Evolutionary conservation across 2,888 invertebrate species (phyloP), one percentile per base, ranked within the genome.

Genomic region (Andrena bicolor): DNA sequence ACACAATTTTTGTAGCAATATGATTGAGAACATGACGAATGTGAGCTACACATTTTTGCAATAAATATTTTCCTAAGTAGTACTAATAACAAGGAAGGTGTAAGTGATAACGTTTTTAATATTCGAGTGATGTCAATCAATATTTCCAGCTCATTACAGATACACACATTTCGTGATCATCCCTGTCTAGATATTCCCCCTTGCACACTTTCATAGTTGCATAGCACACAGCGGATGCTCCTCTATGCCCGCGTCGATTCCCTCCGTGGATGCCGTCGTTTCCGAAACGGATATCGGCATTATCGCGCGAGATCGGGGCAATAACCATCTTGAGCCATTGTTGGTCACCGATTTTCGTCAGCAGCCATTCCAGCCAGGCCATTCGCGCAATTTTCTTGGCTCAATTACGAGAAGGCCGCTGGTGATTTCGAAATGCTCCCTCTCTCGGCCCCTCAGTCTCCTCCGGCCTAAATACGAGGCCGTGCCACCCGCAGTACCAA

Each of bases 371-470:
- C 81, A 56, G 58, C 65, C 7, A 53, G 69, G 77, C 82, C 58
- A 82, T 88, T 88, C 82, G 76, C 88, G 65, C 81, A 81, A 90
- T 88, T 90, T 90, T 88, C 90, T 90, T 90, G 64, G 66, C 80
- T 83, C 84, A 90, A 90, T 90, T 90, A 89, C 90, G 82, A 78
- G 79, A 83, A 87, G 84, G 58, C 84, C 79, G 82, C 48, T 76
- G 82, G 83, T 79, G 86, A 86, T 86, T 84, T 79, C 76, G 53
- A 48, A 70, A 23, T 32, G 28, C 20, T 53, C 30, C 56, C 49
- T 51, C 58, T 23, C 51, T 64, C 32, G 13, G 16, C 16, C 23
- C 63, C 51, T 26, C 32, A 26, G 48, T n/a, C 16, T 41, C 80
- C n/a, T 41, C 20, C n/a, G 20, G 41, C 77, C 82, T 84, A 86